Conservation (phyloP, 2,888 invertebrate genomes). For the Drosophila fulvimacula region DNA sequence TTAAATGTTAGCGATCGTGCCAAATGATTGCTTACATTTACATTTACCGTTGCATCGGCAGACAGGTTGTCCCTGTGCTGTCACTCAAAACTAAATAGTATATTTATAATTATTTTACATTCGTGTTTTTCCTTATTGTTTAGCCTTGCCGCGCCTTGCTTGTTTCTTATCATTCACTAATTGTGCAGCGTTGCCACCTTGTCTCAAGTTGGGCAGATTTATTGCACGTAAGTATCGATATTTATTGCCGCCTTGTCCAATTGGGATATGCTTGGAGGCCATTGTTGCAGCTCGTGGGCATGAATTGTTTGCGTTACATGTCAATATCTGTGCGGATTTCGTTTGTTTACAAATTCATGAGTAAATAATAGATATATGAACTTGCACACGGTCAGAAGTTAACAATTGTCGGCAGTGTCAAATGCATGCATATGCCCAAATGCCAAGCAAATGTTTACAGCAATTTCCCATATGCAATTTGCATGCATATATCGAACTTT, state of each 20-base stretch:
- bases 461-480: constrained; percentile 48
- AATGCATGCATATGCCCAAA: constrained; percentile 25
- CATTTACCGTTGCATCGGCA: constrained; percentile 49
- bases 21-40: constrained; percentile 40
- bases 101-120: constrained; percentile 13
- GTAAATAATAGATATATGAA: constrained; percentile 44
- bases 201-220: background rate
- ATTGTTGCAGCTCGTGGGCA: constrained; percentile 23
- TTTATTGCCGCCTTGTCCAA: background rate
- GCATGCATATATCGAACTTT: constrained; percentile 42
- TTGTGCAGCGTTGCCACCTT: constrained; percentile 34
- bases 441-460: constrained; percentile 37
- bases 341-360: constrained; percentile 36
- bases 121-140: constrained; percentile 54
- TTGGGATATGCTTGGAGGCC: background rate
- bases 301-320: constrained; percentile 29
- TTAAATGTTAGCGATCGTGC: constrained; percentile 25
- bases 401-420: constrained; percentile 49
- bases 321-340: constrained; percentile 20
- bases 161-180: constrained; percentile 20
- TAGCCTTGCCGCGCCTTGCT: constrained; percentile 33
- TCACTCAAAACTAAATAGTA: constrained; percentile 34
- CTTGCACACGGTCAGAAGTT: constrained; percentile 42
- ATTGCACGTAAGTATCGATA: constrained; percentile 6
- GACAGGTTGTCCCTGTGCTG: constrained; percentile 71